phyloP scores from a whole-genome alignment of 2,888 invertebrate genomes.

The Chalcis sispes region DNA sequence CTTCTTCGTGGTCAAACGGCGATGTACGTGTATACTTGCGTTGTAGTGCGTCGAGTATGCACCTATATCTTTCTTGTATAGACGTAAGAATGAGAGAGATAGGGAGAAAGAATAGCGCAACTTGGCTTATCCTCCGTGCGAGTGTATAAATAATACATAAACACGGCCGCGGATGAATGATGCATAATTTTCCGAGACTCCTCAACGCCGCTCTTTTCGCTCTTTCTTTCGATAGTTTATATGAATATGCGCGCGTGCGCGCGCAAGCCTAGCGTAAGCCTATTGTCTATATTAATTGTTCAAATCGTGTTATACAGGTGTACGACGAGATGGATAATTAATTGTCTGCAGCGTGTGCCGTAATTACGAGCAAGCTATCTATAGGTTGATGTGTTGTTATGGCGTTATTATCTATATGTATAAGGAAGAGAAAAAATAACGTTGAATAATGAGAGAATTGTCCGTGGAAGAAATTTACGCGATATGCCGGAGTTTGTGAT shows the following conservation, averaged over 20 bases:
- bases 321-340: constrained; percentile 17
- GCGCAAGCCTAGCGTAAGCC: not conserved
- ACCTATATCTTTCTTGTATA: not conserved
- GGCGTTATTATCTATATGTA: not conserved
- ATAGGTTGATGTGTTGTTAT: not conserved
- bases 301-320: constrained; percentile 12
- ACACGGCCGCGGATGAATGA: constrained; percentile 23
- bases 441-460: constrained; percentile 15
- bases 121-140: too few species aligned
- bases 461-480: too few species aligned
- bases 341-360: constrained; percentile 13
- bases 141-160: constrained; percentile 49
- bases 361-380: constrained; percentile 19
- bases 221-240: too few species aligned
- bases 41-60: not conserved
- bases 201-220: not conserved
- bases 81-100: not conserved
- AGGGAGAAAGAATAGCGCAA: constrained; percentile 5
- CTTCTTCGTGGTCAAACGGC: constrained; percentile 46
- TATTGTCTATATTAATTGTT: constrained; percentile 15
- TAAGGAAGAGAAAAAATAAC: not conserved
- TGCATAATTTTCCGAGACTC: constrained; percentile 32
- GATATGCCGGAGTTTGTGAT: too few species aligned
- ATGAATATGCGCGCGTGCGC: too few species aligned
- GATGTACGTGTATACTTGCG: not conserved